These are phyloP conservation scores for Dendrolimus houi DNA, from an alignment of 2,888 invertebrate genomes.

Conservation along the genomic window DNA sequence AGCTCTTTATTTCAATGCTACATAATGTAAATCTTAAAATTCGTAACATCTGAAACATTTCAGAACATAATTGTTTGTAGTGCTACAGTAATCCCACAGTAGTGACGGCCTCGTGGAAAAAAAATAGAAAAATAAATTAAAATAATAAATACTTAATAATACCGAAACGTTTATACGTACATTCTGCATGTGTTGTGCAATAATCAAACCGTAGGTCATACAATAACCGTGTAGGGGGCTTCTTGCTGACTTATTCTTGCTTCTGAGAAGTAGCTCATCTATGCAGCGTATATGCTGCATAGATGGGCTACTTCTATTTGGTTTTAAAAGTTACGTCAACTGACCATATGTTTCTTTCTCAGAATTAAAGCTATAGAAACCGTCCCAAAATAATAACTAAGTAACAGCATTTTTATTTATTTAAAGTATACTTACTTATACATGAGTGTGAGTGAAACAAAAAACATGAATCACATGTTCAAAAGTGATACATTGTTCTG, in stretches of 20 bases:
- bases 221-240: constrained; percentile 45
- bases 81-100: constrained; percentile 14
- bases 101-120: constrained; percentile 14
- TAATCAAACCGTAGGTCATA: constrained; percentile 56
- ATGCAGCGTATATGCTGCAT: no score
- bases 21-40: not conserved
- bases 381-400: no score
- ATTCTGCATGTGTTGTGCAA: constrained; percentile 70
- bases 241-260: constrained; percentile 53
- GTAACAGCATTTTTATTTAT: no score
- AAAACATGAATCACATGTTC: no score
- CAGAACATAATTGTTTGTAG: not conserved
- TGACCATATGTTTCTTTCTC: no score
- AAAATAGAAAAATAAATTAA: constrained; percentile 33
- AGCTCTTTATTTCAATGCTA: not conserved
- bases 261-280: no score
- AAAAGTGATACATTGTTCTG: no score
- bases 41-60: not conserved
- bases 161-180: constrained; percentile 62
- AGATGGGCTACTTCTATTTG: no score
- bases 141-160: constrained; percentile 18
- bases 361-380: no score
- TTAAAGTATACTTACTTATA: no score
- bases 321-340: no score
- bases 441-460: no score